Conservation (phyloP, 2,113 vertebrate genomes). For the Phalacrocorax carbo region DNA sequence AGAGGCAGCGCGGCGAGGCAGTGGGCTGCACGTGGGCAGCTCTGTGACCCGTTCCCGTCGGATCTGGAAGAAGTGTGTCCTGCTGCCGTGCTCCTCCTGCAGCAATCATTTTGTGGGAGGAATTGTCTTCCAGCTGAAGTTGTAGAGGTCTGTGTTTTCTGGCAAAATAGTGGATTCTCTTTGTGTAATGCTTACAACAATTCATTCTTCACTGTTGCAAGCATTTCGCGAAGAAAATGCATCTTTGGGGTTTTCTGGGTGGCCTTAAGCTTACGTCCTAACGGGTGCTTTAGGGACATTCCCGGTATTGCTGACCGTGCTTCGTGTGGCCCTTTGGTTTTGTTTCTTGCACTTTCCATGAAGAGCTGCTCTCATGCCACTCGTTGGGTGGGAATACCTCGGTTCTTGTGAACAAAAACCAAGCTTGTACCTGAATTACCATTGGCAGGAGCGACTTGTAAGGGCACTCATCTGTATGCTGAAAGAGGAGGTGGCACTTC, state of each 20-base stretch:
- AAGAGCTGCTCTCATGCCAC: not conserved
- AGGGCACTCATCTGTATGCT: not conserved
- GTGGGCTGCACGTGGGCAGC: not conserved
- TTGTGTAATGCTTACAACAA: not conserved
- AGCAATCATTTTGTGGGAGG: rapidly evolving
- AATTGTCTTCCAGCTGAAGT: not conserved
- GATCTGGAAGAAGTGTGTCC: not conserved
- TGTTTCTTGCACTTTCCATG: not conserved
- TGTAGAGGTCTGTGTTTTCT: not conserved
- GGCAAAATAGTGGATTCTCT: not conserved
- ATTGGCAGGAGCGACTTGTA: not conserved
- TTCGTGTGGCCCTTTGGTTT: not conserved
- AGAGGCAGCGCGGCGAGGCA: not conserved
- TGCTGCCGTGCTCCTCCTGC: not conserved
- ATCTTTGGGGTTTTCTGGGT: not conserved
- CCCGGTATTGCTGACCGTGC: not conserved
- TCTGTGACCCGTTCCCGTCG: not conserved
- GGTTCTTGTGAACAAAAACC: not conserved
- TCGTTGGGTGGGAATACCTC: not conserved
- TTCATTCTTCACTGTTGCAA: not conserved
- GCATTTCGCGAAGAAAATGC: not conserved
- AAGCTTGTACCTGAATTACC: not conserved
- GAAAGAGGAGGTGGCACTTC: not conserved
- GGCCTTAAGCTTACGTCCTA: not conserved
- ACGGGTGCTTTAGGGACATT: not conserved